Conservation (phyloP, 2,113 vertebrate genomes). For the Bubo bubo region DNA sequence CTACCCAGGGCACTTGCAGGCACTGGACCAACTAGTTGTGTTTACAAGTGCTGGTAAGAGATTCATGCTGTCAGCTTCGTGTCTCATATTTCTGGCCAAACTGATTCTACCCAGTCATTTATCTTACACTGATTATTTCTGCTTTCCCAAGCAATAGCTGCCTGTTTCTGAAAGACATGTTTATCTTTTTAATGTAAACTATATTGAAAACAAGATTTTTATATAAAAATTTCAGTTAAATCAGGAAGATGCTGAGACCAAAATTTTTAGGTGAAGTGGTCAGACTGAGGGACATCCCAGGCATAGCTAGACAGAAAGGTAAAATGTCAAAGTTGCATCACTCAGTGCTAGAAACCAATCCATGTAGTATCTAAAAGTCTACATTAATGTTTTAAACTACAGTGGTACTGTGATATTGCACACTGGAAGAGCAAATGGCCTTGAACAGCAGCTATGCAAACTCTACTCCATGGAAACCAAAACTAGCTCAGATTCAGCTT, state of each 20-base stretch:
- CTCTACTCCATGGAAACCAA: not conserved
- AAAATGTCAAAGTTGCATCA: not conserved
- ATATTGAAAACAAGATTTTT: not conserved
- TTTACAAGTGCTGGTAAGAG: not conserved
- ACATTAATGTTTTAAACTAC: not conserved
- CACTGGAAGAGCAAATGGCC: not conserved
- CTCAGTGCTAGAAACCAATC: not conserved
- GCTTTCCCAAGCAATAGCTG: not conserved
- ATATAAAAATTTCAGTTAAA: not conserved
- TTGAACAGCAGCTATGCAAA: not conserved
- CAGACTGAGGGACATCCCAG: not conserved
- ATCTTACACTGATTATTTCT: not conserved
- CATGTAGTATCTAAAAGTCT: not conserved
- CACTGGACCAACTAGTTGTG: not conserved
- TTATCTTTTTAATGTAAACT: not conserved
- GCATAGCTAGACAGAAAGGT: not conserved
- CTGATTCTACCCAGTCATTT: not conserved
- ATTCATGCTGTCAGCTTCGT: not conserved
- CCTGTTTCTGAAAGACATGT: not conserved
- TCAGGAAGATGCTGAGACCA: not conserved
- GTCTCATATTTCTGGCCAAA: not conserved
- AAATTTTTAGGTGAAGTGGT: not conserved
- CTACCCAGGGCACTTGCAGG: not conserved
- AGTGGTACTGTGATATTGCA: not conserved
- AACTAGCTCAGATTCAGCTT: not conserved